Evolutionary conservation across 2,113 vertebrate genomes (phyloP), one percentile per base, ranked within the genome.

Genomic region (Shinisaurus crocodilurus): DNA sequence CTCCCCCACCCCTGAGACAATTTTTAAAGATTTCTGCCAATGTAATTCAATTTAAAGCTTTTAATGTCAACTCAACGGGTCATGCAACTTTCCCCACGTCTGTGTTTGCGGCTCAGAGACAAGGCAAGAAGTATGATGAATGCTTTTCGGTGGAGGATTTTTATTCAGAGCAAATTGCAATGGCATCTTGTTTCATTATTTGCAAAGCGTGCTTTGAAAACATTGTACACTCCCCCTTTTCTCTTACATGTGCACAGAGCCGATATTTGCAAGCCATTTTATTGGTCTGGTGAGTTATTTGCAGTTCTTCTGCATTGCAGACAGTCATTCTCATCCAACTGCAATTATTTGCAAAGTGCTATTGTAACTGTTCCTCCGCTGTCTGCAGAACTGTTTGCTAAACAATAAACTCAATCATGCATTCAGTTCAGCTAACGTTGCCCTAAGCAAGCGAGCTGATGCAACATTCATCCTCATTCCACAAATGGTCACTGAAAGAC

Each of bases 361-460:
- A 76, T 93, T 96, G 75, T 93, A 96, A 91, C 18, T 93, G 45
- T 94, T 95, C 93, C 93, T 93, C 91, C 82, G 89, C 86, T 95
- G 95, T 94, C 93, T 95, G 93, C 92, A 93, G 75, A 95, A 96
- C 96, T 92, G 77, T 95, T 96, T 95, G 88, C 86, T 94, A 94
- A 96, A 95, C 87, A 96, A 94, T 93, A 95, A 96, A 96, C 95
- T 96, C 93, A 97, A 92, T 93, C 93, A 89, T 92, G 92, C 92
- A 93, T 95, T 95, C 93, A 90, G 94, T 96, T 96, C 95, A 95
- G 92, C 89, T 89, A 94, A 93, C 94, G 91, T 32, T 95, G 90
- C 96, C 96, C 94, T 92, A 95, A 95, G 74, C 91, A 87, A 95
- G 95, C 69, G 80, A 92, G 95, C 89, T 94, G 96, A 93, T 89